Evolutionary conservation across 1,140 invertebrate species (phyloP).

Genomic region (Sarcophaga bullata): DNA sequence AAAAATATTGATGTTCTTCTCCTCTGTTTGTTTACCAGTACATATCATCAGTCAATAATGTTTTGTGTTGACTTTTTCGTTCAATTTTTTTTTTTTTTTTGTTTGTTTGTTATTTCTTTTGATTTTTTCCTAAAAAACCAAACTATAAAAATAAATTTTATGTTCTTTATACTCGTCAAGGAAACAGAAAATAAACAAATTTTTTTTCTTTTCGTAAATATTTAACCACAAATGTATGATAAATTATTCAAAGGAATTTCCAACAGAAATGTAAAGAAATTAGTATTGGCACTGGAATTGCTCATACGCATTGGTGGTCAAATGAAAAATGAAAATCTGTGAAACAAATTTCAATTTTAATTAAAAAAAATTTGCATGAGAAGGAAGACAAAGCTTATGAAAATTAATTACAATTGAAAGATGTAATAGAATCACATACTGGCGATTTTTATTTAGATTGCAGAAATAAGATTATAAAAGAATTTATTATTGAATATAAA

Average conservation of each 20-base stretch:
- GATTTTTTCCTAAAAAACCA: not conserved
- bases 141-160: slow-evolving; percentile 2
- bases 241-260: not conserved
- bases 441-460: not conserved
- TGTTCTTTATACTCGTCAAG: not conserved
- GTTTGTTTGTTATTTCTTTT: too few species aligned
- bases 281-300: not conserved
- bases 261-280: not conserved
- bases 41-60: slow-evolving; percentile 12
- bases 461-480: not conserved
- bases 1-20: not conserved
- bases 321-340: not conserved
- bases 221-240: slow-evolving; percentile 2
- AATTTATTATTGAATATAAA: too few species aligned
- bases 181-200: not conserved
- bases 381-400: not conserved
- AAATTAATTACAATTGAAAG: not conserved
- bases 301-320: not conserved
- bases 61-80: not conserved
- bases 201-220: not conserved
- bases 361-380: not conserved
- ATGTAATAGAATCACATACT: not conserved
- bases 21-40: slow-evolving; percentile 6
- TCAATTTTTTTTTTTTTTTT: too few species aligned
- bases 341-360: not conserved